Evolutionary conservation across 2,797 vertebrate genomes (phyloP).

Genomic region (Tamandua tetradactyla): DNA sequence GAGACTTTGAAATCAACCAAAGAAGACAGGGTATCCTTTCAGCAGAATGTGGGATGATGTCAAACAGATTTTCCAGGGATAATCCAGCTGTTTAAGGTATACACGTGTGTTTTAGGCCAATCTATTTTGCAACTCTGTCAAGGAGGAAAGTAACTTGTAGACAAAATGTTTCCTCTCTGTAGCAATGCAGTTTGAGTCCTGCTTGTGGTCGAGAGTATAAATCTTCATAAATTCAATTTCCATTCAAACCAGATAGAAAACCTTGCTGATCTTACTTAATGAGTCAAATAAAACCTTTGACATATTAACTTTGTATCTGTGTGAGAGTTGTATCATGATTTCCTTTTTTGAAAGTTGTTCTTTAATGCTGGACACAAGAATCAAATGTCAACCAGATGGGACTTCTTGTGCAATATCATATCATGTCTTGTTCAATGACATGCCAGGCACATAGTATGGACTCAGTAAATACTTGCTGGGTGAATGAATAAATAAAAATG

Average conservation of each 20-base stretch:
- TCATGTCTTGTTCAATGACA: neutral
- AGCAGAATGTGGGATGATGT: neutral
- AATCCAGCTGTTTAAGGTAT: neutral
- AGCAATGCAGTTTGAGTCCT: neutral
- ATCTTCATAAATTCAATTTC: neutral
- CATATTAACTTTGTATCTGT: neutral
- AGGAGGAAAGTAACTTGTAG: slow-evolving; percentile 16
- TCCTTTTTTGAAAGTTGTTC: neutral
- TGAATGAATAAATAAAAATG: neutral
- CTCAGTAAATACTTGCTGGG: neutral
- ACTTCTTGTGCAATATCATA: neutral
- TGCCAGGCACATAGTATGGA: neutral
- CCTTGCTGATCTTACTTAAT: neutral
- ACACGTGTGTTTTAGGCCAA: neutral
- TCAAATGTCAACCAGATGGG: neutral
- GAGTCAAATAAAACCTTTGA: slow-evolving; percentile 5
- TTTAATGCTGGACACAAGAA: neutral
- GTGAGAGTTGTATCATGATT: neutral
- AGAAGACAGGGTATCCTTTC: neutral
- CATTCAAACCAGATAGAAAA: neutral
- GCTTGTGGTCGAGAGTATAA: neutral
- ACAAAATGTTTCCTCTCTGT: neutral
- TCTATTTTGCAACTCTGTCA: neutral
- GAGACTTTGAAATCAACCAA: neutral
- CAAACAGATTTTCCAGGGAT: neutral